Conservation (phyloP, 2,797 vertebrate species). For the Valencia hispanica region DNA sequence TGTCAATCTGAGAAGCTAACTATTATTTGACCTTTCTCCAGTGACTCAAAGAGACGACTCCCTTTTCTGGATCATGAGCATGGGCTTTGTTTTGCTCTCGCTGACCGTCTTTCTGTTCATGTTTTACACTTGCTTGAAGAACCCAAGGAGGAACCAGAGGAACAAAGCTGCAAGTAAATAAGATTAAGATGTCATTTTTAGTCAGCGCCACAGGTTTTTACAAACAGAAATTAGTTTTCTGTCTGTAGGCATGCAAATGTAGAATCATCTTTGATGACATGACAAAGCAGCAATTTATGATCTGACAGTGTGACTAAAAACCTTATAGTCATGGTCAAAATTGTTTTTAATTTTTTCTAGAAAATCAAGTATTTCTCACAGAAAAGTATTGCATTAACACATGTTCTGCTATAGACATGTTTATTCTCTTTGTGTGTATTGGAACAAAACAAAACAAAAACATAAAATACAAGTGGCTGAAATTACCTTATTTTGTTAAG, state of each 20-base stretch:
- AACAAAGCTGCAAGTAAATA: slow-evolving; percentile 63
- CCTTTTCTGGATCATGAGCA: slow-evolving; percentile 13
- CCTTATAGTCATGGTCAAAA: too few relatives aligned
- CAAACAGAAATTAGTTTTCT: not conserved
- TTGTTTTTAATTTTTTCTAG: too few relatives aligned
- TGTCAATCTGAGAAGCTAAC: slow-evolving; percentile 10
- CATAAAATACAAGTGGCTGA: not conserved
- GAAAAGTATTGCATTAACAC: too few relatives aligned
- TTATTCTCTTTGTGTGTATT: too few relatives aligned
- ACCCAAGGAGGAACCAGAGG: slow-evolving; percentile 24
- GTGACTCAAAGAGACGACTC: not conserved
- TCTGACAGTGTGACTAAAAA: not conserved
- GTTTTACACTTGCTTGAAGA: slow-evolving; percentile 23
- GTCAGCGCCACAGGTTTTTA: not conserved
- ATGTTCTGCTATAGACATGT: too few relatives aligned
- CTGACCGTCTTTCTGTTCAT: slow-evolving; percentile 47
- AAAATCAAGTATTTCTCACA: too few relatives aligned
- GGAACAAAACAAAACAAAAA: too few relatives aligned
- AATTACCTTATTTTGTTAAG: not conserved
- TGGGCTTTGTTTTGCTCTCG: slow-evolving; percentile 41
- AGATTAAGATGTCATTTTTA: slow-evolving; percentile 1
- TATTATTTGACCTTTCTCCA: slow-evolving; percentile 29
- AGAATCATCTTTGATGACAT: not conserved
- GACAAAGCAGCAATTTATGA: not conserved
- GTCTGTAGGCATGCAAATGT: not conserved